Percentiles rank a stretch among this genome's conserved stretches.
phyloP scores from a whole-genome alignment of 2,113 vertebrate species.

The Zosterops borbonicus region DNA sequence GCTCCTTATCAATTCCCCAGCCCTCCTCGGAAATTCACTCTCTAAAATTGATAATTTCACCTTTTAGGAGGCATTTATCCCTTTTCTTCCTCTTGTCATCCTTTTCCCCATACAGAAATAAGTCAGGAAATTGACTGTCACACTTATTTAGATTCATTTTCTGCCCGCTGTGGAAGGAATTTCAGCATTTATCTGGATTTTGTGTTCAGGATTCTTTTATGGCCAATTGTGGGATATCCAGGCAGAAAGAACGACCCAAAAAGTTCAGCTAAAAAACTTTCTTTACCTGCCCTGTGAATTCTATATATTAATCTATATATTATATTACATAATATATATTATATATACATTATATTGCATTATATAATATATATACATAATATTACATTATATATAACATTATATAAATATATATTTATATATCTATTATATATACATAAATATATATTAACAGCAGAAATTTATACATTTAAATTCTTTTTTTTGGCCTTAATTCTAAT shows the following conservation, averaged over 20 bases:
- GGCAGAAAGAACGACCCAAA: not conserved
- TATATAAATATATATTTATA: too few species aligned
- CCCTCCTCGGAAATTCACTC: not conserved
- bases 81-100: not conserved
- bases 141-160: not conserved
- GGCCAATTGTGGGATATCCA: not conserved
- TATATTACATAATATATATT: too few species aligned
- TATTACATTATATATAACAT: too few species aligned
- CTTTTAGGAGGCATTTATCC: not conserved
- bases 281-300: accelerated
- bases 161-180: not conserved
- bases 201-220: not conserved
- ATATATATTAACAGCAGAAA: not conserved
- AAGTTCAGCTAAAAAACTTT: not conserved
- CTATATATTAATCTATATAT: not conserved
- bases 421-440: not conserved
- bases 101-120: not conserved
- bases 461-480: not conserved
- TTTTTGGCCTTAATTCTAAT: not conserved
- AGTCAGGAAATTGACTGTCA: not conserved
- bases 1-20: not conserved
- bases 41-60: not conserved
- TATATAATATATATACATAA: too few species aligned
- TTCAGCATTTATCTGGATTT: not conserved
- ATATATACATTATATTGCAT: too few species aligned